Conservation (phyloP, 2,113 vertebrate species). For the Tautogolabrus adspersus region DNA sequence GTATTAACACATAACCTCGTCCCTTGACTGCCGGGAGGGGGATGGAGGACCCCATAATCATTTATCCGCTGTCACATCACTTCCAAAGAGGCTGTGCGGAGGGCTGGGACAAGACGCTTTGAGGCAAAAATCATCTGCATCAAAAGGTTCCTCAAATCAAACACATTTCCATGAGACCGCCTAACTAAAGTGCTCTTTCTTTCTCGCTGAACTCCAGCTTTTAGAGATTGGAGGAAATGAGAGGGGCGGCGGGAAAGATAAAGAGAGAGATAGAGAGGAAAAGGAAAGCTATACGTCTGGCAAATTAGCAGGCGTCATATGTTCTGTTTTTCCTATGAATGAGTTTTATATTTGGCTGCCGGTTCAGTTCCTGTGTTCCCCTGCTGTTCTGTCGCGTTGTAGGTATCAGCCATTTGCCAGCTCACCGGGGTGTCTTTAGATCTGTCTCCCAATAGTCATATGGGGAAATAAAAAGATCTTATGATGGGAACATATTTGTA, state of each 20-base stretch:
- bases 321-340: slow-evolving; percentile 51
- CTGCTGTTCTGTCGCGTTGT: slow-evolving; percentile 32
- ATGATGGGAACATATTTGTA: slow-evolving; percentile 58
- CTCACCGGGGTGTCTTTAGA: slow-evolving; percentile 65
- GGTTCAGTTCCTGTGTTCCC: slow-evolving; percentile 38
- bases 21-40: slow-evolving; percentile 62
- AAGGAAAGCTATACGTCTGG: slow-evolving; percentile 22
- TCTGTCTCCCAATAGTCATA: slow-evolving; percentile 48
- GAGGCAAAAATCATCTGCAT: slow-evolving; percentile 54
- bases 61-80: slow-evolving; percentile 79
- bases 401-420: slow-evolving; percentile 65
- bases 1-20: slow-evolving; percentile 77
- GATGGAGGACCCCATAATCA: slow-evolving; percentile 82
- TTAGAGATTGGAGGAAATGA: not conserved
- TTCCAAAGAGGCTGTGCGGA: slow-evolving; percentile 50
- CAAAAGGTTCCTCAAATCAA: slow-evolving; percentile 57
- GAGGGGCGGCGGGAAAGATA: not conserved
- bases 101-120: slow-evolving; percentile 49
- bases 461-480: slow-evolving; percentile 50
- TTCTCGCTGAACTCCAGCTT: not conserved
- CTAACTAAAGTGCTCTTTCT: slow-evolving; percentile 2
- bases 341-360: slow-evolving; percentile 44
- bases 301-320: slow-evolving; percentile 48
- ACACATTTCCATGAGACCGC: slow-evolving; percentile 41
- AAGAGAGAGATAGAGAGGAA: not conserved